Percentiles rank a stretch among this genome's conserved stretches.
phyloP scores from a whole-genome alignment of 2,113 vertebrate genomes.

The Uropsilus gracilis region DNA sequence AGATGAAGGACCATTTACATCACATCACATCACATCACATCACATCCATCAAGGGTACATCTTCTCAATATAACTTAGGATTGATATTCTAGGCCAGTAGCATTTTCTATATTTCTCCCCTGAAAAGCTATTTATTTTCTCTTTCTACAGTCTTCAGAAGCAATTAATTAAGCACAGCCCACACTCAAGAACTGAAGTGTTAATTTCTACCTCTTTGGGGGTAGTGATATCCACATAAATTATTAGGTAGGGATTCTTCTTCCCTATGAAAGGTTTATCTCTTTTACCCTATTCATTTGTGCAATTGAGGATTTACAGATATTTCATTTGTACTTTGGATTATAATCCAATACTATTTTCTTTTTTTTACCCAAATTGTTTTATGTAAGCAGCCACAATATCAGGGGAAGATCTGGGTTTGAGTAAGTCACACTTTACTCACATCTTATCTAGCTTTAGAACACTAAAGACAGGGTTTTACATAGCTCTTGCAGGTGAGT shows the following conservation, averaged over 20 bases:
- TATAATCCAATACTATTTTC: not conserved
- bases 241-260: not conserved
- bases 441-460: too few relatives aligned
- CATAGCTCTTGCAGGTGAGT: too few relatives aligned
- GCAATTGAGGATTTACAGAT: not conserved
- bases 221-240: too few relatives aligned
- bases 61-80: not conserved
- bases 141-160: not conserved
- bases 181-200: not conserved
- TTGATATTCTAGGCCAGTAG: too few relatives aligned
- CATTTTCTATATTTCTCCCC: not conserved
- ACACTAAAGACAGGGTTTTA: too few relatives aligned
- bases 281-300: not conserved
- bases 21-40: not conserved
- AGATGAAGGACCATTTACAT: not conserved
- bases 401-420: too few relatives aligned
- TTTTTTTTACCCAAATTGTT: conserved; percentile 13
- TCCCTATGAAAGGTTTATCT: not conserved
- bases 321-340: not conserved
- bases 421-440: too few relatives aligned
- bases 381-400: too few relatives aligned
- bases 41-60: not conserved
- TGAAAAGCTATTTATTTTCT: not conserved
- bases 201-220: not conserved
- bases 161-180: not conserved